Evolutionary conservation across 2,888 invertebrate species (phyloP), one percentile per base, ranked within the genome.

Genomic region (Polyploca ridens): DNA sequence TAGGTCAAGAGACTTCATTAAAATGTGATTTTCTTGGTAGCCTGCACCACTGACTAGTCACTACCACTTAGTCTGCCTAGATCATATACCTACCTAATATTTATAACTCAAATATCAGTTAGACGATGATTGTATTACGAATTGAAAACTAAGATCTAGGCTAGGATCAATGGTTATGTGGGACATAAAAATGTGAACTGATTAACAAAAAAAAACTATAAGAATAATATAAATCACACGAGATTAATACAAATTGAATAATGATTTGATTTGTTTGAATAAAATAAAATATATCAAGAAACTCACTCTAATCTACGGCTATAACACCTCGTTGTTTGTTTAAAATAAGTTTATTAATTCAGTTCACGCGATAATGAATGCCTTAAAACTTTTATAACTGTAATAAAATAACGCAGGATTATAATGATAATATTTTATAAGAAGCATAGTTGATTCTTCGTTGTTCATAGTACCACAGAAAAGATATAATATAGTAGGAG

Each of bases 331-430:
- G 41, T 27, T 41, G 19, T 41, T 61, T 41, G 41, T 61, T 41
- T 44, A 41, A 61, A 61, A 38, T 27, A 44, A 41, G 41, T 41
- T n/a, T 44, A 27, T 14, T 13, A 61, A 44, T 60, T 16, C 5
- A 61, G 13, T 41, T 27, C 13, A 41, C n/a, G 27, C 41, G 61
- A 61, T 61, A 38, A 61, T 19, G 41, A 35, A 59, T 38, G 27
- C 41, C 61, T 41, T 41, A 61, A 60, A 61, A 61, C 41, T 41
- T 60, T 61, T 44, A 61, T 44, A 41, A 14, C 27, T 6, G 3
- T 27, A 41, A 61, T 61, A 61, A 54, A 54, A 61, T 41, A 61
- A 19, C 4, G 10, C 13, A 61, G 41, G 33, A 60, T 60, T 27
- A 61, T 10, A 5, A 10, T 41, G 61, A 61, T 61, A 61, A 60